Base-by-base conservation (phyloP, 2,888 invertebrate genomes). In the Encarsia formosa region DNA sequence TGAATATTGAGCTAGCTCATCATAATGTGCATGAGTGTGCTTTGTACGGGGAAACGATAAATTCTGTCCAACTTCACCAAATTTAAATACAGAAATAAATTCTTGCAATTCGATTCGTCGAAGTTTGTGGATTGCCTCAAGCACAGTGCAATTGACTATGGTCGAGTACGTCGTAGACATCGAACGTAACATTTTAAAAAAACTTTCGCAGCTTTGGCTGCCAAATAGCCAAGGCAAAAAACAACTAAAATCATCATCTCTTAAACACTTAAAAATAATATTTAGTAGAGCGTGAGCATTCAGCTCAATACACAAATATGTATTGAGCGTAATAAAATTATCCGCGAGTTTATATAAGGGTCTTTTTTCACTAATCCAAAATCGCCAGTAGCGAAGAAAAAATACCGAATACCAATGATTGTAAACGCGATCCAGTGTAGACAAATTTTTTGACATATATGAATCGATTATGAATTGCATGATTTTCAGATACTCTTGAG, bases 341-440 rank as follows among this genome's bases (percentile, higher is more conserved):
- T 47, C 48, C 5, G 19, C 35, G 5, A 51, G 35, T n/a, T 56
- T 54, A 32, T 48, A 58, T n/a, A 52, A 19, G 20, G 39, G 34
- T 20, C 13, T 44, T 32, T 40, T 22, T 26, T 47, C 34, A n/a
- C n/a, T n/a, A 35, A 61, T 37, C 59, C 52, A 61, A 8, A 50
- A 18, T 26, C 56, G 39, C 56, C 59, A 59, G 15, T 56, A 32
- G 29, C 56, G 49, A 11, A 57, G 29, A 42, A 54, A 50, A 35
- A 61, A 61, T 8, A 61, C 45, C 19, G 52, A 47, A 45, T 56
- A 62, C 62, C 61, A 63, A 15, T 52, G 19, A n/a, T 46, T 51
- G 49, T 58, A 61, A 5, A 63, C 44, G 23, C 57, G 45, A 22
- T 61, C 51, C 18, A 48, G 35, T 35, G 49, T 50, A 22, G 20